These are phyloP conservation scores for Drosophila mettleri DNA, from an alignment of 2,888 invertebrate genomes.

Conservation along the genomic window DNA sequence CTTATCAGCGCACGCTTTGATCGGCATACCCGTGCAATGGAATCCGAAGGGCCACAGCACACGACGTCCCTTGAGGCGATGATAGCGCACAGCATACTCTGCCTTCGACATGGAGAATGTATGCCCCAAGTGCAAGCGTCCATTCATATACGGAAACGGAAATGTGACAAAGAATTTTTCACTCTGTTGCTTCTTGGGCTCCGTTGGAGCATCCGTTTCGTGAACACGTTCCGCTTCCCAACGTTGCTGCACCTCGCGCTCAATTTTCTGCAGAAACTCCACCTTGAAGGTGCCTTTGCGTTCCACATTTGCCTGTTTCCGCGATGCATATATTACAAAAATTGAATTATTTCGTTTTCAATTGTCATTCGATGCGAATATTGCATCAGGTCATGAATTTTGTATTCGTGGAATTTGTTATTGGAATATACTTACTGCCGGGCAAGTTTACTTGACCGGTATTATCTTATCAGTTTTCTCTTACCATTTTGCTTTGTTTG, in stretches of 20 bases:
- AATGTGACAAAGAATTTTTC: constrained; percentile 97
- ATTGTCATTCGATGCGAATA: constrained; percentile 9
- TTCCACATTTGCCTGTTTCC: constrained; percentile 85
- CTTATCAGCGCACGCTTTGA: constrained; percentile 99
- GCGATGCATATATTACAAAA: constrained; percentile 9
- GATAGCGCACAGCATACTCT: constrained; percentile 97
- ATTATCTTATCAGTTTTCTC: background rate
- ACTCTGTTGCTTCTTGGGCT: constrained; percentile 86
- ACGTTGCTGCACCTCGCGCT: constrained; percentile 92
- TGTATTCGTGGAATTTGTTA: constrained; percentile 4
- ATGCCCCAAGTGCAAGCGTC: constrained; percentile 98
- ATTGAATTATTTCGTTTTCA: background rate
- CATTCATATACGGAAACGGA: constrained; percentile 99
- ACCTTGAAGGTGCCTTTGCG: constrained; percentile 99
- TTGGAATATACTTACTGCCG: background rate
- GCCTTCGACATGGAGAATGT: constrained; percentile 98
- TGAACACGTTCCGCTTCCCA: constrained; percentile 94
- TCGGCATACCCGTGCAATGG: constrained; percentile 99
- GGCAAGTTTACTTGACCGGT: background rate
- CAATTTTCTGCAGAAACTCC: constrained; percentile 95
- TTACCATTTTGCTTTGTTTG: constrained; percentile 40
- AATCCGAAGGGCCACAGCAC: constrained; percentile 99
- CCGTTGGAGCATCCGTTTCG: constrained; percentile 92
- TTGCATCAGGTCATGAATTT: constrained; percentile 62
- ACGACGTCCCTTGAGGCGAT: constrained; percentile 95